phyloP scores from a whole-genome alignment of 2,797 vertebrate genomes.

The Lepus townsendii region DNA sequence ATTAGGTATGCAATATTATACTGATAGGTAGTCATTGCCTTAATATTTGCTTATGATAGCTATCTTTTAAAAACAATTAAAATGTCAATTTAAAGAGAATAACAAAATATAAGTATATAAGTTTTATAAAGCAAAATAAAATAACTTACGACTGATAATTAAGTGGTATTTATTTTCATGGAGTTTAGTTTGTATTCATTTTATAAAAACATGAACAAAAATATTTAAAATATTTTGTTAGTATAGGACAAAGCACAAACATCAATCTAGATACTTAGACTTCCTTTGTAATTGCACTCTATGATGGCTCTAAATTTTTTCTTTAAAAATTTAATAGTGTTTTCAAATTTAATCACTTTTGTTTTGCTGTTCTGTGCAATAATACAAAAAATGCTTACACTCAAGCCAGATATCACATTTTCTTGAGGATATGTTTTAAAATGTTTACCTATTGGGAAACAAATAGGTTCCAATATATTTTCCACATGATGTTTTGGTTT shows the following conservation, averaged over 20 bases:
- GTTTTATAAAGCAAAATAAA: neutral
- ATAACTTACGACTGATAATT: neutral
- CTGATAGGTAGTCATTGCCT: neutral
- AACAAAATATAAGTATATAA: neutral
- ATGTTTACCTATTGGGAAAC: neutral
- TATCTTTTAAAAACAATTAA: neutral
- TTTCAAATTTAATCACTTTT: conserved; percentile 60
- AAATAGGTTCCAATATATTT: neutral
- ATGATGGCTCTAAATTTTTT: conserved; percentile 34
- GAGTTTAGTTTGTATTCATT: neutral
- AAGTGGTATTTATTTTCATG: neutral
- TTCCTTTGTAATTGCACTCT: neutral
- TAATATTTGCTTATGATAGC: neutral
- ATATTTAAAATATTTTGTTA: neutral
- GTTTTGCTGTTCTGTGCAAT: conserved; percentile 49
- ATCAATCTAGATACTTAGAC: neutral
- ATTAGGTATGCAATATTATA: neutral
- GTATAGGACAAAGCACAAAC: neutral
- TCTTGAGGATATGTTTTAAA: neutral
- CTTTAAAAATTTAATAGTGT: conserved; percentile 46
- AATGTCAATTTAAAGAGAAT: neutral
- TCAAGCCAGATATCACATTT: conserved; percentile 29
- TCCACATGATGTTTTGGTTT: neutral
- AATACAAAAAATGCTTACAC: neutral
- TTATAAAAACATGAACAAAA: neutral